phyloP scores from a whole-genome alignment of 2,113 vertebrate species.

The Mellivora capensis region DNA sequence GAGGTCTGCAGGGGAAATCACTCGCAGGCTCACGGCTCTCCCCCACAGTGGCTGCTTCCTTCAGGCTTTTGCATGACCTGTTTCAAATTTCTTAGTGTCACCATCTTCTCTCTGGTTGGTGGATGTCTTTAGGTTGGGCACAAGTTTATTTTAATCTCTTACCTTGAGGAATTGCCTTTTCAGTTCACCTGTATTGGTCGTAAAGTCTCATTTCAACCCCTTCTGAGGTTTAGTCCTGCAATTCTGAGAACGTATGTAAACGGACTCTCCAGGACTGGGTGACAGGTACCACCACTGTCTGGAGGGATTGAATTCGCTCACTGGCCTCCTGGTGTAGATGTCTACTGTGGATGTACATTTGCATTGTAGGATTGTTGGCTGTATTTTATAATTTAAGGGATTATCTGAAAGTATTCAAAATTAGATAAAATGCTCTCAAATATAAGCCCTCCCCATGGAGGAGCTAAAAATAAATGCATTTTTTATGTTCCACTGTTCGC shows the following conservation, averaged over 20 bases:
- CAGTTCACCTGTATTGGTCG: not conserved
- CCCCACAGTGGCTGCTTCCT: not conserved
- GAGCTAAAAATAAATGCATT: not conserved
- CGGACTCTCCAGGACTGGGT: accelerated
- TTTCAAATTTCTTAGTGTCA: not conserved
- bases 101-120: not conserved
- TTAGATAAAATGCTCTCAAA: not conserved
- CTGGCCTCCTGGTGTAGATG: not conserved
- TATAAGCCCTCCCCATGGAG: not conserved
- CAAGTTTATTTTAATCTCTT: not conserved
- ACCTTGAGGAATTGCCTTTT: not conserved
- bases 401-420: not conserved
- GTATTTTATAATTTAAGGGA: not conserved
- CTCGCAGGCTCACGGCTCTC: not conserved
- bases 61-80: not conserved
- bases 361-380: not conserved
- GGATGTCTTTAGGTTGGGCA: not conserved
- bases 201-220: not conserved
- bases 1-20: no score
- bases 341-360: not conserved
- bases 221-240: not conserved
- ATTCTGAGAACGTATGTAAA: not conserved
- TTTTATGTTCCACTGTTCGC: not conserved
- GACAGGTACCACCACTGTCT: not conserved
- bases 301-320: not conserved